A percentile compares a stretch with the other conserved stretches of the same genome.
phyloP scores from a whole-genome alignment of 64 coral and sea anemone genomes.

The Anthopleura sola region DNA sequence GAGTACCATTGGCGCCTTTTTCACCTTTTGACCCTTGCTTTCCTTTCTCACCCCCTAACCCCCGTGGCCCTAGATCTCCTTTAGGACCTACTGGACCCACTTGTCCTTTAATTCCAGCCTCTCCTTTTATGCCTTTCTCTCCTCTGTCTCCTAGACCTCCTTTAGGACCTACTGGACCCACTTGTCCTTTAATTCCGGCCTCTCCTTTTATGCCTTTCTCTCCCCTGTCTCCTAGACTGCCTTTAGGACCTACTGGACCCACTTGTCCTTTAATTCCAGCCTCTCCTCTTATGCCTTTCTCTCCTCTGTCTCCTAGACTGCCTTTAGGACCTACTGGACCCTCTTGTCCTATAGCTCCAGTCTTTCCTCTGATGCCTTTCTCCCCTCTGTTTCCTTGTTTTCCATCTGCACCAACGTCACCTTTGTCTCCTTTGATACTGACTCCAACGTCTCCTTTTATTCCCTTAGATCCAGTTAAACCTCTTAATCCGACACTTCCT shows the following conservation, averaged over 20 bases:
- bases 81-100: too few species aligned
- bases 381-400: background rate
- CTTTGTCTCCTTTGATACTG: background rate
- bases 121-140: too few species aligned
- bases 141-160: background rate
- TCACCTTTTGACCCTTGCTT: background rate
- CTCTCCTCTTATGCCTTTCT: too few species aligned
- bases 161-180: conserved; percentile 14
- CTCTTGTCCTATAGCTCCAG: too few species aligned
- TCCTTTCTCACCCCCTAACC: conserved; percentile 8
- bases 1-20: background rate
- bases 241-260: conserved; percentile 1
- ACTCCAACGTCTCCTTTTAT: too few species aligned
- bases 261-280: too few species aligned
- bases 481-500: too few species aligned
- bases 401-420: background rate
- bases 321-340: too few species aligned
- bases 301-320: too few species aligned
- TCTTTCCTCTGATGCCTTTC: background rate
- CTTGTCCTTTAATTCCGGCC: background rate
- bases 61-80: conserved; percentile 12
- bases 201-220: background rate
- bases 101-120: too few species aligned
- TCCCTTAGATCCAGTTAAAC: too few species aligned
- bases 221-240: conserved; percentile 8